Base-by-base conservation (phyloP, 2,888 invertebrate species). In the Harpalus rubripes region DNA sequence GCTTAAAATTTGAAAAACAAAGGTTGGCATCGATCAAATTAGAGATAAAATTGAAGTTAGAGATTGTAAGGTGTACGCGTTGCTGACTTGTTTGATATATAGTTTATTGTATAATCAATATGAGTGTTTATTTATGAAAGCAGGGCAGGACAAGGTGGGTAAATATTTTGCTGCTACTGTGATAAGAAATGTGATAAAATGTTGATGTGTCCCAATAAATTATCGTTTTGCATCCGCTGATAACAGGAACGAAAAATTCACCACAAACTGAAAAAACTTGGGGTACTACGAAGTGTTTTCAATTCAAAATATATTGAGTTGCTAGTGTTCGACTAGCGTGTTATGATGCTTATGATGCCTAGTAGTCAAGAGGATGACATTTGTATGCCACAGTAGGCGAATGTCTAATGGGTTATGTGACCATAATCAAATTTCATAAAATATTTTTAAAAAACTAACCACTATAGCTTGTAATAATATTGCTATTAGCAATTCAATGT, bases 1-100 rank as follows among this genome's bases (percentile, higher is more conserved):
- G 63, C 26, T 63, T 63, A 22, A 63, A 63, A 22, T 63, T 63
- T 26, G 22, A 63, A 22, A 63, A 63, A 59, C 59, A 59, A 59
- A 59, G 59, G 26, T 18, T 63, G 18, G 16, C 63, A 59, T 59
- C 7, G 59, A 15, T 59, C 15, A 59, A 15, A 59, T 59, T 59
- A 63, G 12, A 63, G 63, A 63, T 63, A 63, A 63, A 63, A 26
- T 22, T 18, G 22, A 22, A 63, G 44, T 63, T 26, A 4, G 8
- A 63, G 7, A 16, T 1, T 26, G 63, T 63, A 7, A 22, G 63
- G 59, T 18, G 59, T 59, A 16, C 15, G 16, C 18, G 18, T 5
- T 18, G 32, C 15, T 59, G 59, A 26, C 26, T 22, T 22, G 22
- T 63, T 63, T 63, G 63, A 63, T 63, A 63, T 63, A 63, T 63